A percentile compares a stretch with the other conserved stretches of the same genome.
phyloP scores from a whole-genome alignment of 2,888 invertebrate genomes.

The Druceiella hillmani region DNA sequence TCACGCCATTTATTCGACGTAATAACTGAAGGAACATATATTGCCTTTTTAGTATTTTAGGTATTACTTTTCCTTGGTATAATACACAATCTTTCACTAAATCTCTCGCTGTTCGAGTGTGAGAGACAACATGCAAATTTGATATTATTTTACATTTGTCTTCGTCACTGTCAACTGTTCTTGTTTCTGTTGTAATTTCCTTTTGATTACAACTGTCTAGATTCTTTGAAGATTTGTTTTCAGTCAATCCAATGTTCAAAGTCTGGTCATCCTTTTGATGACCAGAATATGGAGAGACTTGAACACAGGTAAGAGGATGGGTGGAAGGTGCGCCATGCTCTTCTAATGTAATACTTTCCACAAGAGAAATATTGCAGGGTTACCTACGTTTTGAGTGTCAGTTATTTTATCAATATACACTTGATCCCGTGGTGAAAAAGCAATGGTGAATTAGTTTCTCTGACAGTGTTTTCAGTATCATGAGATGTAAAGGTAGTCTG shows the following conservation, averaged over 20 bases:
- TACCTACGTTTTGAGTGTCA: constrained; percentile 7
- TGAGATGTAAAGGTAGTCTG: constrained; percentile 5
- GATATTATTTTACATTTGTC: constrained; percentile 1
- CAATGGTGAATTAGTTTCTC: too few species aligned
- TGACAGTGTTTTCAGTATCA: constrained; percentile 8
- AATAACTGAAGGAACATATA: constrained; percentile 18
- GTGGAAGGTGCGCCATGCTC: constrained; percentile 12
- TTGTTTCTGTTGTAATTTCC: too few species aligned
- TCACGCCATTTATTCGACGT: too few species aligned
- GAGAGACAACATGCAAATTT: constrained; percentile 2
- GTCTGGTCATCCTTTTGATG: too few species aligned
- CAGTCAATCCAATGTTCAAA: neutral
- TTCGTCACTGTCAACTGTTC: too few species aligned
- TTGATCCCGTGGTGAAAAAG: constrained; percentile 8
- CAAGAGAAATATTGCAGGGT: constrained; percentile 9
- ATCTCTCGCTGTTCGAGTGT: constrained; percentile 9
- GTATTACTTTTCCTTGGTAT: constrained; percentile 17
- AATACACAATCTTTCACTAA: constrained; percentile 17
- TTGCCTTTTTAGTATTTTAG: constrained; percentile 11
- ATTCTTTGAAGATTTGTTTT: constrained; percentile 4
- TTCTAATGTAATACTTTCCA: constrained; percentile 8
- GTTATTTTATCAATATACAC: neutral
- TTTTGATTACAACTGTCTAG: constrained; percentile 1
- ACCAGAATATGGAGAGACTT: too few species aligned
- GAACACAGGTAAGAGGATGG: too few species aligned